Conservation (phyloP, 2,797 vertebrate genomes). For the Sphenodon punctatus region DNA sequence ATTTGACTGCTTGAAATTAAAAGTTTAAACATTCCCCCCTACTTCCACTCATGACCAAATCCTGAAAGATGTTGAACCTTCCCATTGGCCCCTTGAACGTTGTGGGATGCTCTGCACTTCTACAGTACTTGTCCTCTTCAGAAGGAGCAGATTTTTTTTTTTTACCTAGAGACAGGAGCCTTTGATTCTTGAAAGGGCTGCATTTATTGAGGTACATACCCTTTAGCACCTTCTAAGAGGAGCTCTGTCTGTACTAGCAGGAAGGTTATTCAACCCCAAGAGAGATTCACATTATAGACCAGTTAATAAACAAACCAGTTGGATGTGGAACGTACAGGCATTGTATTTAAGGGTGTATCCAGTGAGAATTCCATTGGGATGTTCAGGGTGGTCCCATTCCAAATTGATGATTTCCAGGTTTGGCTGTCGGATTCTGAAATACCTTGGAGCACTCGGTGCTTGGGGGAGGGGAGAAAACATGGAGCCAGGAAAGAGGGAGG, state of each 20-base stretch:
- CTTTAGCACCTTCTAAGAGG: not conserved
- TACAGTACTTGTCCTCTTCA: not conserved
- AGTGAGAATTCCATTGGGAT: slow-evolving; percentile 91
- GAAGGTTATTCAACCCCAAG: not conserved
- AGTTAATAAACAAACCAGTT: not conserved
- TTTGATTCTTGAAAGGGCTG: accelerated
- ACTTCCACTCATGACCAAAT: accelerated
- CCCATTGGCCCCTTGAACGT: not conserved
- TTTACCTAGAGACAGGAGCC: not conserved
- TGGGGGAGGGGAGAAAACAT: slow-evolving; percentile 61
- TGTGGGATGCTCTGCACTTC: not conserved
- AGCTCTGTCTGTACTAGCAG: not conserved
- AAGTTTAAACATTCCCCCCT: not conserved
- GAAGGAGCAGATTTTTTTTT: accelerated
- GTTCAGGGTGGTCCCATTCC: slow-evolving; percentile 91
- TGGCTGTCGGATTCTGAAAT: slow-evolving; percentile 87
- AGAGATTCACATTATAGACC: not conserved
- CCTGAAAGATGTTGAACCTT: not conserved
- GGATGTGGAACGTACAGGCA: slow-evolving; percentile 78
- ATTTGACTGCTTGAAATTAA: accelerated
- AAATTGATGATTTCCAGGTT: slow-evolving; percentile 83
- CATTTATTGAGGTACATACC: not conserved
- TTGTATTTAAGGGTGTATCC: slow-evolving; percentile 90
- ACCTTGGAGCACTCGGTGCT: slow-evolving; percentile 90
- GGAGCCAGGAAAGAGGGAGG: slow-evolving; percentile 16